phyloP scores from a whole-genome alignment of 1,140 invertebrate species.

The Trachymyrmex cornetzi region DNA sequence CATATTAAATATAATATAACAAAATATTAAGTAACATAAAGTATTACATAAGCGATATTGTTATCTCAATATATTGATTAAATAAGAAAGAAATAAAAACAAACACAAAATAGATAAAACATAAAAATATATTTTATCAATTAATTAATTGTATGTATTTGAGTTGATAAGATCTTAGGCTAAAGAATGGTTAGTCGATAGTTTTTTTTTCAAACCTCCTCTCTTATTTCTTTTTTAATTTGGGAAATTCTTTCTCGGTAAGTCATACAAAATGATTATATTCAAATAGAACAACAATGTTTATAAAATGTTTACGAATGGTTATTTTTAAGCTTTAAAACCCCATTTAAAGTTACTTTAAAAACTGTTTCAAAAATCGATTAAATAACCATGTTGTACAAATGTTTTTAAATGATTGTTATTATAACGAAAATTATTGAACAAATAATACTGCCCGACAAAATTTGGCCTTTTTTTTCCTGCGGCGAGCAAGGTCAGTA shows the following conservation, averaged over 20 bases:
- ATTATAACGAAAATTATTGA: no score
- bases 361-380: background rate
- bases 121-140: background rate
- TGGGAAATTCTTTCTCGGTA: background rate
- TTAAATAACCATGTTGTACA: background rate
- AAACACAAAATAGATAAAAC: background rate
- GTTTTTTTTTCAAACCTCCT: background rate
- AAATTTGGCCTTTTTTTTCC: no score
- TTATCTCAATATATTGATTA: background rate
- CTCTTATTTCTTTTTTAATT: background rate
- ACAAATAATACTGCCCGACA: no score
- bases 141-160: background rate
- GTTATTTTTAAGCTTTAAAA: no score
- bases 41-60: background rate
- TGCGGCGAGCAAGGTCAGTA: no score
- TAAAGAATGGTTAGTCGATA: background rate
- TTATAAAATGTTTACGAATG: no score
- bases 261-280: background rate
- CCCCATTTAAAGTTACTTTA: no score
- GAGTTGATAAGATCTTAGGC: no score
- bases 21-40: background rate
- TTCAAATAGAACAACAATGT: no score
- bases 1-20: background rate
- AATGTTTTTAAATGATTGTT: no score
- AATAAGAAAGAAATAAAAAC: background rate